A percentile compares a stretch with the other conserved stretches of the same genome.
phyloP scores from a whole-genome alignment of 2,113 vertebrate genomes.

The Sapajus apella region DNA sequence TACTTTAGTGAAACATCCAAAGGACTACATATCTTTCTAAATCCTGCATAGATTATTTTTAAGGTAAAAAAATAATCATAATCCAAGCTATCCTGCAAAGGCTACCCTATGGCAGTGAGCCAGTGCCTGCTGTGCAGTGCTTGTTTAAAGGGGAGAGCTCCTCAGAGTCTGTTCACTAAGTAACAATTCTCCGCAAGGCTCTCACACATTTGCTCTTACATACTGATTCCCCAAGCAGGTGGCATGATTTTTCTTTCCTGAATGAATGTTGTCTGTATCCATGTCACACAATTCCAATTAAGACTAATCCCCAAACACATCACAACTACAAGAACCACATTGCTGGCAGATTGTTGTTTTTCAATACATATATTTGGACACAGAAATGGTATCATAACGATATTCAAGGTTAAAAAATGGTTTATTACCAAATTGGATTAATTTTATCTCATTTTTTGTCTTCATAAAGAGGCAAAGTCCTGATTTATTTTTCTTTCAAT shows the following conservation, averaged over 20 bases:
- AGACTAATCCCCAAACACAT: not conserved
- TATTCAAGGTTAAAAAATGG: not conserved
- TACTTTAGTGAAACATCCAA: not conserved
- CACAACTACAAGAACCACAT: not conserved
- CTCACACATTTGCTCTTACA: not conserved
- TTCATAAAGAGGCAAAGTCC: not conserved
- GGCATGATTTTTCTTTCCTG: not conserved
- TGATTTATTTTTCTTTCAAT: not conserved
- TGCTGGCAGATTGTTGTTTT: not conserved
- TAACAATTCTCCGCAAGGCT: not conserved
- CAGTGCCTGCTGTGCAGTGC: rapidly evolving
- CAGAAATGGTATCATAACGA: not conserved
- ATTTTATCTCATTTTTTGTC: constrained; percentile 29
- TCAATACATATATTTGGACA: not conserved
- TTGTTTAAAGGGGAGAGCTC: not conserved
- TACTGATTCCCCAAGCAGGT: not conserved
- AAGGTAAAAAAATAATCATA: not conserved
- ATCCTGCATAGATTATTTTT: not conserved
- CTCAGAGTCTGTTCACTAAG: not conserved
- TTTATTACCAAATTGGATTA: not conserved
- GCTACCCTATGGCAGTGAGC: rapidly evolving
- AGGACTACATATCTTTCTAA: not conserved
- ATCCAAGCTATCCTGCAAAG: not conserved
- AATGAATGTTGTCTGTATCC: not conserved
- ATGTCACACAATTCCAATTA: not conserved